Base-by-base conservation (phyloP, 2,113 vertebrate species). In the Clarias batrachus region DNA sequence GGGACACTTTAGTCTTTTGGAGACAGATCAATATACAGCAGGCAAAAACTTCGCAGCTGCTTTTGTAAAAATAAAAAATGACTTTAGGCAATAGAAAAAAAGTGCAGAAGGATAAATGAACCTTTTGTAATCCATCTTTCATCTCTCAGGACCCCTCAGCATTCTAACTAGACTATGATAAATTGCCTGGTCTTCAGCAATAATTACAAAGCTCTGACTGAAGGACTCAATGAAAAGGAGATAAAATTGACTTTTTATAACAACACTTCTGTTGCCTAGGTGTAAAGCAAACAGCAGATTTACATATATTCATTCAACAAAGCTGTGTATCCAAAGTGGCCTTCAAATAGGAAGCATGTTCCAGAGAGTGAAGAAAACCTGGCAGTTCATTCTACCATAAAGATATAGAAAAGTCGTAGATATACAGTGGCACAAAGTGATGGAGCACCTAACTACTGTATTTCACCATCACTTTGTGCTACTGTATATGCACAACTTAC, bases 11-110 rank as follows among this genome's bases (percentile, higher is more conserved):
- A 76, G 88, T 57, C 83, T 52, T 66, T 77, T 62, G 52, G 88
- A 89, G 90, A 27, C 37, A 56, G 68, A 60, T 37, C 30, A 54
- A 85, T 85, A 89, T 83, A n/a, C n/a, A n/a, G n/a, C n/a, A 85
- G 91, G 81, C 76, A 88, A 73, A 85, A 91, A 84, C 59, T 84
- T 78, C 10, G 79, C 83, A 81, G 73, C 21, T 84, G 88, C 82
- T 86, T 41, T 90, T 90, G 83, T 70, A 86, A 73, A 85, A 84
- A 27, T 70, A 70, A 90, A 86, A 90, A 86, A 82, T 73, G 83
- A 88, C 90, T 91, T 92, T 76, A 87, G 57, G 87, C 82, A 60
- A 87, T 8, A 48, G 59, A 52, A 82, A 92, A 71, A 91, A 91
- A 59, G 76, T 91, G 73, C 65, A 76, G 88, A 93, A 86, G 89